These are phyloP conservation scores for Etia nguti DNA, from an alignment of 2,113 vertebrate genomes.

Conservation along the genomic window DNA sequence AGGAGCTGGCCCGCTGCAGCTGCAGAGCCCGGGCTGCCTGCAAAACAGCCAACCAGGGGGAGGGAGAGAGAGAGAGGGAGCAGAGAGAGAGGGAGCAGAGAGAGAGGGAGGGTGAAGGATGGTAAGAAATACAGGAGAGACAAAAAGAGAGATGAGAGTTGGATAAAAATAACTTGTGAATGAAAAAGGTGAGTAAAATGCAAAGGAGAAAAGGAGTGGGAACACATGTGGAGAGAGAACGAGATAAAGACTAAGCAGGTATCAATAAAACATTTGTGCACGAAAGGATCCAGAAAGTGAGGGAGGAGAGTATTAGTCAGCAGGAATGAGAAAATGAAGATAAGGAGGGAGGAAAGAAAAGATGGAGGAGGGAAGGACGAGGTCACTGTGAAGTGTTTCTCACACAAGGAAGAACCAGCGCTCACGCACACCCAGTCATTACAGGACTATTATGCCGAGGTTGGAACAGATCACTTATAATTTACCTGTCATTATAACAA, in stretches of 20 bases:
- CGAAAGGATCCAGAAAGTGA: not conserved
- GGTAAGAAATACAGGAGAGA: not conserved
- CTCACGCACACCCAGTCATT: not conserved
- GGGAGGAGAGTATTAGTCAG: conserved; percentile 37
- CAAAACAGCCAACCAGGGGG: conserved; percentile 46
- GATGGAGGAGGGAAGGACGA: not conserved
- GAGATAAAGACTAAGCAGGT: not conserved
- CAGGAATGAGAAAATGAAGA: not conserved
- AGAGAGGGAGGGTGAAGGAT: not conserved
- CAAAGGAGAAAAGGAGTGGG: not conserved
- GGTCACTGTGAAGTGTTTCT: not conserved
- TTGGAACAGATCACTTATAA: not conserved
- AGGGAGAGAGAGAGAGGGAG: not conserved
- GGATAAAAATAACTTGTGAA: not conserved
- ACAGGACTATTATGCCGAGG: not conserved
- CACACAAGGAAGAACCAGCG: not conserved
- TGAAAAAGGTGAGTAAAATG: not conserved
- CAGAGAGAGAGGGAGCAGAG: not conserved
- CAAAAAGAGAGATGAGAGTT: not conserved
- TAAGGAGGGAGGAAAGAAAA: not conserved
- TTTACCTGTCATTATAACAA: not conserved
- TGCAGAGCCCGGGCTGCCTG: conserved; percentile 78
- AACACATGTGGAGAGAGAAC: not conserved
- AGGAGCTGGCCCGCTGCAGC: conserved; percentile 63
- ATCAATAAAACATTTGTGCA: not conserved